Evolutionary conservation across 2,797 vertebrate genomes (phyloP).

Genomic region (Lagocephalus sceleratus): DNA sequence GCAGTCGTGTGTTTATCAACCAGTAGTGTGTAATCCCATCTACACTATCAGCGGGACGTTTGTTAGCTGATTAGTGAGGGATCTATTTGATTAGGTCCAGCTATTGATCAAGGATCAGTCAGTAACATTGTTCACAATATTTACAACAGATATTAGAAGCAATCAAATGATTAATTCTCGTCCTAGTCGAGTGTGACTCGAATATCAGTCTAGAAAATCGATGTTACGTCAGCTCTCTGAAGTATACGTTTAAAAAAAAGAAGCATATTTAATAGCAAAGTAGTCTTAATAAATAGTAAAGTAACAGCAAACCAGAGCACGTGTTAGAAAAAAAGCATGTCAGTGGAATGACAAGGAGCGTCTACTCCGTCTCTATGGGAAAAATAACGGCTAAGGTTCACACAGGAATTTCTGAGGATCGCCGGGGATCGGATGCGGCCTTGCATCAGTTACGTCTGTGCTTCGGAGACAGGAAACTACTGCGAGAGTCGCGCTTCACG

Average conservation of each 20-base stretch:
- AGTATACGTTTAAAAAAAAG: conserved; percentile 52
- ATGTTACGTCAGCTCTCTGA: conserved; percentile 43
- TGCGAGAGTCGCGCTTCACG: conserved; percentile 40
- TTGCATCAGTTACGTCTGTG: conserved; percentile 64
- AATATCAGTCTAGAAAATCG: conserved; percentile 56
- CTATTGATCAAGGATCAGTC: conserved; percentile 63
- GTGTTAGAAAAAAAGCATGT: conserved; percentile 68
- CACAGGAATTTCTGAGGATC: conserved; percentile 51
- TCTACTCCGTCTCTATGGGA: conserved; percentile 50
- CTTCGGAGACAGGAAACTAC: conserved; percentile 62
- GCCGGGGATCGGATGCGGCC: conserved; percentile 39
- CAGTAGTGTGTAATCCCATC: conserved; percentile 40
- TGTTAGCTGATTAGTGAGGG: conserved; percentile 29
- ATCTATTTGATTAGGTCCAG: conserved; percentile 52
- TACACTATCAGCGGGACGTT: conserved; percentile 30
- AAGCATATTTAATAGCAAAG: conserved; percentile 64
- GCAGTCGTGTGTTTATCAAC: conserved; percentile 30
- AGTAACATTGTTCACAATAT: conserved; percentile 70
- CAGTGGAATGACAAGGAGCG: conserved; percentile 51
- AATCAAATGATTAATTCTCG: conserved; percentile 56
- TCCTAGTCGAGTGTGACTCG: conserved; percentile 50
- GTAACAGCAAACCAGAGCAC: conserved; percentile 61
- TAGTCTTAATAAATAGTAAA: conserved; percentile 70
- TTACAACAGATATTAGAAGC: conserved; percentile 68
- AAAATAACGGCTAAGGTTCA: conserved; percentile 57